phyloP scores from a whole-genome alignment of 1,140 invertebrate species.

The Euura saliciscinereae region DNA sequence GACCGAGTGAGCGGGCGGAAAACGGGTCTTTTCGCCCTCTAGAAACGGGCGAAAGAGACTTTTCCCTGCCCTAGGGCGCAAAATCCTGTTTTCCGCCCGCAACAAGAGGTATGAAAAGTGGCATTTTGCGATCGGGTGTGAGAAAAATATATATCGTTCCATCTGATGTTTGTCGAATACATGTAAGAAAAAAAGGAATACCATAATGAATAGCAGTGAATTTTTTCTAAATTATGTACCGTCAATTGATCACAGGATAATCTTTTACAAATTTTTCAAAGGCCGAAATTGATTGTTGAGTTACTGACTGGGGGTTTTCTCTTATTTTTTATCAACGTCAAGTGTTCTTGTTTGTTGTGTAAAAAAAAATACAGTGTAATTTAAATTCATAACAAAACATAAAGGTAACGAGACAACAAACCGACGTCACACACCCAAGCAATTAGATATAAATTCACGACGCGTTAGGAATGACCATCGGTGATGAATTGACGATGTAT shows the following conservation, averaged over 20 bases:
- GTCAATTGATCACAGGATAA: background rate
- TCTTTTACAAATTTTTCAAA: background rate
- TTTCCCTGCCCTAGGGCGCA: too few species aligned
- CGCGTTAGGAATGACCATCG: background rate
- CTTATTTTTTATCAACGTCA: too few species aligned
- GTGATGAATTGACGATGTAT: background rate
- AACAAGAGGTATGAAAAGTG: too few species aligned
- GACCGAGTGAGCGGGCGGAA: too few species aligned
- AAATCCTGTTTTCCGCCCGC: too few species aligned
- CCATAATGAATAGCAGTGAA: too few species aligned
- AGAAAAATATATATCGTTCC: too few species aligned
- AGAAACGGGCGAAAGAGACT: too few species aligned
- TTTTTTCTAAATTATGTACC: background rate
- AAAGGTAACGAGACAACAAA: background rate
- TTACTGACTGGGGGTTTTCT: background rate
- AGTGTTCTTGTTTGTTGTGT: background rate
- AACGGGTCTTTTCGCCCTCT: too few species aligned
- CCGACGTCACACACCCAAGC: background rate
- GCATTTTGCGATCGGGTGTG: too few species aligned
- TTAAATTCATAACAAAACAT: background rate
- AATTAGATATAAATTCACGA: background rate
- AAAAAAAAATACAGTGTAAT: background rate
- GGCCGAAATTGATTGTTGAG: background rate
- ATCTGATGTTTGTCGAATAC: too few species aligned
- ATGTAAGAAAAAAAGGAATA: too few species aligned